Conservation (phyloP, 1,140 invertebrate genomes). For the Goniozus legneri region DNA sequence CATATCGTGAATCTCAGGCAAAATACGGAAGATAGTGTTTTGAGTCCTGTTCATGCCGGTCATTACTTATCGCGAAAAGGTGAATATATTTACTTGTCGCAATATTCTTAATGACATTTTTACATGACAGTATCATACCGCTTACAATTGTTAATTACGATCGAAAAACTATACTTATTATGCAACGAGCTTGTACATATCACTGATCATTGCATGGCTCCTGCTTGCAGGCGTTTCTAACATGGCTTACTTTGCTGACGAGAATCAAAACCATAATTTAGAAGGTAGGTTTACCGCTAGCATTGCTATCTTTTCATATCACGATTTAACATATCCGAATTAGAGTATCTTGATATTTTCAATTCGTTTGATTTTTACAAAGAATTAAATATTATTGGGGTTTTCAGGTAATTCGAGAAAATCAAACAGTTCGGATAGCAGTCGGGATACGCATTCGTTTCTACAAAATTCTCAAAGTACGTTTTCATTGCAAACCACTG, state of each 20-base stretch:
- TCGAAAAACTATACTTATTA: no score
- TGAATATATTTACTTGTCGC: constrained; percentile 39
- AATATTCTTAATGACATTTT: constrained; percentile 25
- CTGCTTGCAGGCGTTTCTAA: constrained; percentile 54
- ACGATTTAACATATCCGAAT: no score
- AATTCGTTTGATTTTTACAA: no score
- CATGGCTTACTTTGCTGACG: constrained; percentile 57
- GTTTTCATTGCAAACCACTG: constrained; percentile 24
- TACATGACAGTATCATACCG: no score
- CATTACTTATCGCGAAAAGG: constrained; percentile 44
- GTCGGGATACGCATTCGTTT: constrained; percentile 45
- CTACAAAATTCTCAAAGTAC: constrained; percentile 39
- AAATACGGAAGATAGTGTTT: constrained; percentile 44
- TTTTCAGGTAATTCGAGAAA: constrained; percentile 48
- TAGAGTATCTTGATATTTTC: no score
- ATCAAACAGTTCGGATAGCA: constrained; percentile 45
- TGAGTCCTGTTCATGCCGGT: constrained; percentile 42
- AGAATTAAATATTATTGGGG: neutral
- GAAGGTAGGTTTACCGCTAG: constrained; percentile 48
- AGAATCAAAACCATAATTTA: constrained; percentile 55
- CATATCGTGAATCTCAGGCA: constrained; percentile 43
- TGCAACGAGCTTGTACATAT: no score
- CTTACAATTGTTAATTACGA: no score
- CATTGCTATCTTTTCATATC: constrained; percentile 9
- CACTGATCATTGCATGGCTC: constrained; percentile 54